Percentiles rank a stretch among this genome's conserved stretches.
phyloP scores from a whole-genome alignment of 2,113 vertebrate genomes.

The Mesocricetus auratus region DNA sequence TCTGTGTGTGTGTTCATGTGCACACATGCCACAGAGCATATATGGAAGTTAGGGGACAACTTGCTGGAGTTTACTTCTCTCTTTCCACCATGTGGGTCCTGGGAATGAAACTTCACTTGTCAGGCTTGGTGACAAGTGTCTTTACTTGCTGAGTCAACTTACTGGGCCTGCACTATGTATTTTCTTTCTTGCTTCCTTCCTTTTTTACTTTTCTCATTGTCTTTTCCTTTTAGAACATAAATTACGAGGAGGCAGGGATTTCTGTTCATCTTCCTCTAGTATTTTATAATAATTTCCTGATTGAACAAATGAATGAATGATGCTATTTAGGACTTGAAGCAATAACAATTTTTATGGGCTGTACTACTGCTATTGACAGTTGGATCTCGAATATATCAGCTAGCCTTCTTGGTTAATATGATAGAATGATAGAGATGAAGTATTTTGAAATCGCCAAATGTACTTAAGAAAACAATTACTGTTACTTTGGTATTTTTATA shows the following conservation, averaged over 20 bases:
- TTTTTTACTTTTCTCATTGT: neutral
- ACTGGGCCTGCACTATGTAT: neutral
- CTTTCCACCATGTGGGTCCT: neutral
- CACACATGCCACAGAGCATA: neutral
- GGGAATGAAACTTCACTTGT: neutral
- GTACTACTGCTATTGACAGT: neutral
- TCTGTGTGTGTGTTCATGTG: neutral
- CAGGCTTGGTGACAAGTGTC: neutral
- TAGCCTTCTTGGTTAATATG: neutral
- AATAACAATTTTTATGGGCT: neutral
- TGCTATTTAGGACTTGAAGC: neutral
- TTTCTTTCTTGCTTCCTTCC: neutral
- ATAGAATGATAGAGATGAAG: neutral
- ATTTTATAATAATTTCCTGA: neutral
- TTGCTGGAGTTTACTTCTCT: neutral
- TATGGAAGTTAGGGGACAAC: neutral
- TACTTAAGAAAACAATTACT: conserved; percentile 31
- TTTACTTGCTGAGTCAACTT: neutral
- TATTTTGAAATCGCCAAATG: conserved; percentile 6
- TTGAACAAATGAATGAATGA: neutral
- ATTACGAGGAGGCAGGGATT: neutral
- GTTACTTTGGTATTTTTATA: conserved; percentile 34
- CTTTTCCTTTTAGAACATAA: neutral
- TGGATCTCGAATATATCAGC: neutral
- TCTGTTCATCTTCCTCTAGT: neutral